Evolutionary conservation across 2,113 vertebrate genomes (phyloP), one percentile per base, ranked within the genome.

Genomic region (Chiloscyllium plagiosum): DNA sequence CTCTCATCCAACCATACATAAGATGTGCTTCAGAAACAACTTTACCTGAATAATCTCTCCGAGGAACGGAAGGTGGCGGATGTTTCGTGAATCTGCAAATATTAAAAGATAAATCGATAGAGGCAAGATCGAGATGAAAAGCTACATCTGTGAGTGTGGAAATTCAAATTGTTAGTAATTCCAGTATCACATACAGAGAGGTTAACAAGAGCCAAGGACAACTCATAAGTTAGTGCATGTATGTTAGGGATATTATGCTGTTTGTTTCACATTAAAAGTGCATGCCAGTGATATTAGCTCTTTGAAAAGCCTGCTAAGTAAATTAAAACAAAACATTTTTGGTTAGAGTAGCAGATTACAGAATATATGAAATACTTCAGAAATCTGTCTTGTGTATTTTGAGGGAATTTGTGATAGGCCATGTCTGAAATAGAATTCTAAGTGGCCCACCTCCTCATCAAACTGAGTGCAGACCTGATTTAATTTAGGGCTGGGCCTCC

Each of bases 11-110:
- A 8, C 17, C 68, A 26, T 4, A 42, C 37, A 24, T 72, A 72
- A 52, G 42, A 29, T 13, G 65, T 93, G 33, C 65, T 89, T 93
- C 10, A 33, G 15, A 52, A 22, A 95, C 10, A 94, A 95, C 26
- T 52, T 95, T 95, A 95, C 94, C 94, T 72, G 94, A 24, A 22
- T 95, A 95, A 72, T 95, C 94, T 52, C 94, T 95, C 20, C 72
- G 68, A 76, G 94, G 94, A 72, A 95, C 94, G 19, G 37, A 33
- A 15, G 94, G 94, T 95, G 94, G 68, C 8, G 94, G 42, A 72
- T 17, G 69, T 72, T 72, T 95, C 52, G 94, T 95, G 69, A 95
- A 72, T 72, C 94, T 95, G 69, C 69, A 76, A 33, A 47, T 69
- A 95, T 70, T 50, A 72, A 95, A 47, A 95, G 69, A 95, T 37